Percentiles rank a stretch among this genome's conserved stretches.
Conservation (phyloP, 92 coral and sea anemone species). For the Paramuricea clavata region DNA sequence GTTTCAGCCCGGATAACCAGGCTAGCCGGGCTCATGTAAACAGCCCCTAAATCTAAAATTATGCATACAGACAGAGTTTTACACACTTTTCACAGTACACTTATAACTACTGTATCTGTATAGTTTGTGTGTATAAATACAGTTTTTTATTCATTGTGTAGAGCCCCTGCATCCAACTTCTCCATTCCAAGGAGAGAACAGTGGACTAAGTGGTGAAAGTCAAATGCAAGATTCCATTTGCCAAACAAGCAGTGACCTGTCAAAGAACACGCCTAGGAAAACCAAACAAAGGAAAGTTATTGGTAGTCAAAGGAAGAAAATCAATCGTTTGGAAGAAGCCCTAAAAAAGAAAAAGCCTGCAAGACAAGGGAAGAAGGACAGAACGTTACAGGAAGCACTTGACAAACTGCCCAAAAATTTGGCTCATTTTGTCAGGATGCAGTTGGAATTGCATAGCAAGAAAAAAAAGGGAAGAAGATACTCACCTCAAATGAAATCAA, state of each 20-base stretch:
- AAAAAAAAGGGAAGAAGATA: constrained; percentile 6
- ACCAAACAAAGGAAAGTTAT: background rate
- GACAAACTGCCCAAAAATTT: background rate
- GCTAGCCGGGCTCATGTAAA: no score
- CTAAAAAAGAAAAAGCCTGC: background rate
- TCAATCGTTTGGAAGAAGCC: background rate
- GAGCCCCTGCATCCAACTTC: background rate
- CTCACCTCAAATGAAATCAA: constrained; percentile 11
- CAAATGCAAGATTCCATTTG: background rate
- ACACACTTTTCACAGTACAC: background rate
- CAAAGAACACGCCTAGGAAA: background rate
- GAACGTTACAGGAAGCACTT: background rate
- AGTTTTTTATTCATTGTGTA: background rate
- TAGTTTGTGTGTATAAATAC: background rate
- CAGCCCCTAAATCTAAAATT: background rate
- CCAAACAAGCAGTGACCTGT: background rate
- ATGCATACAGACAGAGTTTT: background rate
- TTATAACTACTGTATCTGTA: background rate
- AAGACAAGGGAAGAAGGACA: background rate
- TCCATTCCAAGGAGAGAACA: background rate
- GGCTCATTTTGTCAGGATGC: background rate
- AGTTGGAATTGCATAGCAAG: background rate
- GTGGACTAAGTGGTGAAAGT: background rate
- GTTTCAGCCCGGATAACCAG: no score
- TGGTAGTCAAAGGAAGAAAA: background rate